Percentiles rank a stretch among this genome's conserved stretches.
Evolutionary conservation across 2,113 vertebrate species (phyloP).

Genomic region (Petrocephalus microphthalmus): DNA sequence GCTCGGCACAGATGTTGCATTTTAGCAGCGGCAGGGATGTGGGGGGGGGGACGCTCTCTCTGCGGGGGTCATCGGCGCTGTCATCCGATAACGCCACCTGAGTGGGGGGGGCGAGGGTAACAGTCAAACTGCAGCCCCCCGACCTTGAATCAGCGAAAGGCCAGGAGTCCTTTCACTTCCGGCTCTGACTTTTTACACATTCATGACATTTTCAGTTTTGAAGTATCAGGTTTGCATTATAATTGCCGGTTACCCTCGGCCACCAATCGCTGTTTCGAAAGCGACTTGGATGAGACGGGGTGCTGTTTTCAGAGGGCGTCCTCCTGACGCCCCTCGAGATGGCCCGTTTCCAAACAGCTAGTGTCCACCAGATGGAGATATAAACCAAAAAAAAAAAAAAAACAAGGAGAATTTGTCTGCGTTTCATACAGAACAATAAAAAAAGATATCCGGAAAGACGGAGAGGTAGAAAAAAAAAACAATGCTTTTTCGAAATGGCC

Average conservation of each 20-base stretch:
- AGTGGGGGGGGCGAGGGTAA: slow-evolving; percentile 65
- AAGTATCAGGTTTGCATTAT: background rate
- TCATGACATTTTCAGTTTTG: slow-evolving; percentile 24
- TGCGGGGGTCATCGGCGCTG: slow-evolving; percentile 67
- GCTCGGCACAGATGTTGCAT: slow-evolving; percentile 75
- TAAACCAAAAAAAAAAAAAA: slow-evolving; percentile 49
- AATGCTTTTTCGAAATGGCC: slow-evolving; percentile 22
- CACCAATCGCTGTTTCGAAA: background rate
- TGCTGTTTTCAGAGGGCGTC: background rate
- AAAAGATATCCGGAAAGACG: background rate
- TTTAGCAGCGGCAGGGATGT: slow-evolving; percentile 67
- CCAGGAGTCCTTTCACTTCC: slow-evolving; percentile 49
- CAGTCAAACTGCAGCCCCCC: slow-evolving; percentile 61
- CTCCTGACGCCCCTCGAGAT: background rate
- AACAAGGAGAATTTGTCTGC: background rate
- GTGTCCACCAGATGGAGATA: slow-evolving; percentile 71
- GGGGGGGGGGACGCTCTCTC: slow-evolving; percentile 43
- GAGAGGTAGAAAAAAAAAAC: slow-evolving; percentile 1
- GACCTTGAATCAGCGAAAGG: slow-evolving; percentile 50
- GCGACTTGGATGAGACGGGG: background rate
- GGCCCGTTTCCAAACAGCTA: background rate
- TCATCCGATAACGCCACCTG: slow-evolving; percentile 69
- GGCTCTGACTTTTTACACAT: slow-evolving; percentile 4
- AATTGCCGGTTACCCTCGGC: background rate
- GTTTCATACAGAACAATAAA: slow-evolving; percentile 16